These are phyloP conservation scores for Ramazzottius varieornatus DNA, from an alignment of 2,888 invertebrate genomes.

Conservation along the genomic window DNA sequence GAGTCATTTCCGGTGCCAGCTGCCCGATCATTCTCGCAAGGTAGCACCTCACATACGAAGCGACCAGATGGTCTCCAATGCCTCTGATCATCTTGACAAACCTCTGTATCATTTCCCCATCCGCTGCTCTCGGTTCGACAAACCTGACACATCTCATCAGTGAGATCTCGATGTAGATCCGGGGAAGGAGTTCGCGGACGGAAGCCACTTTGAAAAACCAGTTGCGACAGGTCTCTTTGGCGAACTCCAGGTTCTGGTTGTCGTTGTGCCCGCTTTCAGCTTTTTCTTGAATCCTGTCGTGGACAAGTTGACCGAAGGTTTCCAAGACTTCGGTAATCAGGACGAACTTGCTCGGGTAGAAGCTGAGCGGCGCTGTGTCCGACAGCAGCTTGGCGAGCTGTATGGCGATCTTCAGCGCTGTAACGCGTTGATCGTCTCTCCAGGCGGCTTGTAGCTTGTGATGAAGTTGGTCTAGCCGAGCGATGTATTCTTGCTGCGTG, in stretches of 20 bases:
- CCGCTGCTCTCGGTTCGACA: slow-evolving; percentile 12
- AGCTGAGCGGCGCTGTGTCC: slow-evolving; percentile 63
- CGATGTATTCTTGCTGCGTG: slow-evolving; percentile 69
- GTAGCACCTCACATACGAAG: slow-evolving; percentile 66
- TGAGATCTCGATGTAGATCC: slow-evolving; percentile 72
- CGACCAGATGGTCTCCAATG: slow-evolving; percentile 74
- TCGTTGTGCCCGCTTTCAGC: slow-evolving; percentile 34
- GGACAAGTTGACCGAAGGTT: slow-evolving; percentile 60
- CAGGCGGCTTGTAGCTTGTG: slow-evolving; percentile 68
- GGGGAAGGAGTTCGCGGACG: slow-evolving; percentile 68
- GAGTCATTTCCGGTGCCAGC: background rate
- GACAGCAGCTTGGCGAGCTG: slow-evolving; percentile 64
- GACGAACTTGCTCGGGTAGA: slow-evolving; percentile 94
- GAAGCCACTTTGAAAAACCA: slow-evolving; percentile 99
- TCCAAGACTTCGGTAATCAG: slow-evolving; percentile 82
- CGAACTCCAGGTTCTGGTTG: slow-evolving; percentile 34
- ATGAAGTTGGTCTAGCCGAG: slow-evolving; percentile 64
- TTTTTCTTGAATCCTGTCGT: slow-evolving; percentile 50
- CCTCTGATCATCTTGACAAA: slow-evolving; percentile 55
- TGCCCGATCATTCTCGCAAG: slow-evolving; percentile 22
- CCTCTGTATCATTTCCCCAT: background rate
- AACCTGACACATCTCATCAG: slow-evolving; percentile 67
- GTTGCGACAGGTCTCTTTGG: slow-evolving; percentile 84
- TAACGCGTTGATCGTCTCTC: slow-evolving; percentile 75
- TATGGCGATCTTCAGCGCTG: slow-evolving; percentile 80